Base-by-base conservation (phyloP, 2,888 invertebrate species). In the Parapristionchus giblindavisi region DNA sequence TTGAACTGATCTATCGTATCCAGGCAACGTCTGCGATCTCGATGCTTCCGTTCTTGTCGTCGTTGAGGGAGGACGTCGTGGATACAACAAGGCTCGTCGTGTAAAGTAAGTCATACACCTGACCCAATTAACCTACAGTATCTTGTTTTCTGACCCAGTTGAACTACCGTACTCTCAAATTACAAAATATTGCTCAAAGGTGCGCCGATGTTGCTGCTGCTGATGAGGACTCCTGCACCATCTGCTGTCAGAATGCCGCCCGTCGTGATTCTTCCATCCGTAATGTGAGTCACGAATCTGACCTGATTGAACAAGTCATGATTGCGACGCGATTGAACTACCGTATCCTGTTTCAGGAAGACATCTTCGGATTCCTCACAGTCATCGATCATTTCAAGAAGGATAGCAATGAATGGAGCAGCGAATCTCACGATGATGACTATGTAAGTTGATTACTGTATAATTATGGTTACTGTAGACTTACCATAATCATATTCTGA, bases 191-290 rank as follows among this genome's bases (percentile, higher is more conserved):
- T 14, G 38, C 40, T 5, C n/a, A 73, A 51, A 79, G 79, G 17
- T 83, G 83, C 76, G 80, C 83, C 36, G 83, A 83, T 72, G 79
- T 83, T 48, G 83, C 81, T 34, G 79, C 77, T 58, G 79, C 81
- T 74, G 81, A 83, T 58, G 80, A 79, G 75, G 81, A 83, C 54
- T 81, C 83, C 32, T 83, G 83, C 79, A 83, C 78, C 58, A 66
- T 81, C 66, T 83, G 83, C 79, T 83, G 83, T 73, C 83, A 83
- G 77, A 79, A 83, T 40, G 80, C 83, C 74, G 83, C 83, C 73
- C 77, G 83, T 58, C 77, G 83, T 38, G 70, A 71, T 11, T 63
- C 78, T 6, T 68, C 77, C 14, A 77, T 83, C 54, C 63, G 77
- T 51, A 83, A 83, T 56, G 80, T 78, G 51, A 77, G 80, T 71